Evolutionary conservation across 2,113 vertebrate species (phyloP).

Genomic region (Stercorarius parasiticus): DNA sequence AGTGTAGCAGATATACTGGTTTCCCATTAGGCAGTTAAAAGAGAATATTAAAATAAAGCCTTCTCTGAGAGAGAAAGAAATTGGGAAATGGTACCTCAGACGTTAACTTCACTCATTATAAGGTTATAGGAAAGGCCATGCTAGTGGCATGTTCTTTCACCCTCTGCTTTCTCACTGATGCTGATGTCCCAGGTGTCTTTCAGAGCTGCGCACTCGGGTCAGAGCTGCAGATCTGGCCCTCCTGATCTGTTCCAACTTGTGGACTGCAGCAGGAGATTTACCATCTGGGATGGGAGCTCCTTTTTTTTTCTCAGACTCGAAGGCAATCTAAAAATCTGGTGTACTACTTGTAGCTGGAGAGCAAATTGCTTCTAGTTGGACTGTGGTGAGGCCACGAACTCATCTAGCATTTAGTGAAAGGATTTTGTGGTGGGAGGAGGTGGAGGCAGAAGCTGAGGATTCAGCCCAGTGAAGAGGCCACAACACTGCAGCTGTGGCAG

Average conservation of each 20-base stretch:
- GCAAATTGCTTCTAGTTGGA: not conserved
- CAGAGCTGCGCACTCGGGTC: not conserved
- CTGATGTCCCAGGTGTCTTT: not conserved
- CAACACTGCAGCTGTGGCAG: conserved; percentile 17
- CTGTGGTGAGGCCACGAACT: not conserved
- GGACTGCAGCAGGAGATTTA: not conserved
- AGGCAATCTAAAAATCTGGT: not conserved
- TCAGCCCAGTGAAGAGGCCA: conserved; percentile 47
- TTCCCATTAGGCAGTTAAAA: not conserved
- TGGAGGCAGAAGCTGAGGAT: not conserved
- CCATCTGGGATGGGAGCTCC: not conserved
- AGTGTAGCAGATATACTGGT: not conserved
- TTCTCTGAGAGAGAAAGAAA: not conserved
- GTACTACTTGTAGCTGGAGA: not conserved
- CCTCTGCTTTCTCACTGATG: not conserved
- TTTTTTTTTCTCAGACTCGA: not conserved
- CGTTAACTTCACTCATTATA: not conserved
- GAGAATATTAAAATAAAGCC: not conserved
- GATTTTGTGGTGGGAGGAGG: conserved; percentile 6
- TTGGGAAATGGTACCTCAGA: not conserved
- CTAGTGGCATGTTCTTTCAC: not conserved
- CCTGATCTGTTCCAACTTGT: not conserved
- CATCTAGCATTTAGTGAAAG: not conserved
- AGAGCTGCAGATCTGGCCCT: not conserved
- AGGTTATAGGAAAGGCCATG: not conserved